Percentiles rank a stretch among this genome's conserved stretches.
Evolutionary conservation across 92 coral and sea anemone genomes (phyloP).

Genomic region (Anthopleura xanthogrammica): DNA sequence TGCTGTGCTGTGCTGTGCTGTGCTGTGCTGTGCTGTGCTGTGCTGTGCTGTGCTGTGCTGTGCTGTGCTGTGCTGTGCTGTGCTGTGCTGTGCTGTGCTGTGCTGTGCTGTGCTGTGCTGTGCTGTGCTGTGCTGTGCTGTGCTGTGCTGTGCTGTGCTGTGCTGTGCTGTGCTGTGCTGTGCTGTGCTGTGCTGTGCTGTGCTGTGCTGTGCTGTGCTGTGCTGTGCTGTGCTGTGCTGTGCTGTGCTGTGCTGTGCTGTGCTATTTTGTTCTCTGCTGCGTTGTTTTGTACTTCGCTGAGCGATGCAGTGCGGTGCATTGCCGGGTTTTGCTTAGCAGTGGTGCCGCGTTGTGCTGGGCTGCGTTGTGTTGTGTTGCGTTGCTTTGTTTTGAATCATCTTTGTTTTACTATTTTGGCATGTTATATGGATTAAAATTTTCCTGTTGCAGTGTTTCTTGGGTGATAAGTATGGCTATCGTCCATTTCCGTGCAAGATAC

Average conservation of each 20-base stretch:
- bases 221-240: not conserved
- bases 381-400: not conserved
- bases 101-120: not conserved
- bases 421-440: no score
- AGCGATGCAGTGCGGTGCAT: not conserved
- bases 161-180: not conserved
- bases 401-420: not conserved
- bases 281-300: not conserved
- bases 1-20: not conserved
- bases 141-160: not conserved
- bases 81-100: not conserved
- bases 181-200: not conserved
- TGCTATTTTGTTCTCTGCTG: not conserved
- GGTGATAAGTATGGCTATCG: constrained; percentile 89
- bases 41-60: not conserved
- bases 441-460: constrained; percentile 54
- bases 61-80: constrained; percentile 1
- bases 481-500: constrained; percentile 77
- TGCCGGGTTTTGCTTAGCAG: not conserved
- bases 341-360: not conserved
- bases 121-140: not conserved
- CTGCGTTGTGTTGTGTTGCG: not conserved
- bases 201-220: not conserved
- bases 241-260: not conserved
- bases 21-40: not conserved